Base-by-base conservation (phyloP, 1,140 invertebrate species). In the Saxidomus purpurata region DNA sequence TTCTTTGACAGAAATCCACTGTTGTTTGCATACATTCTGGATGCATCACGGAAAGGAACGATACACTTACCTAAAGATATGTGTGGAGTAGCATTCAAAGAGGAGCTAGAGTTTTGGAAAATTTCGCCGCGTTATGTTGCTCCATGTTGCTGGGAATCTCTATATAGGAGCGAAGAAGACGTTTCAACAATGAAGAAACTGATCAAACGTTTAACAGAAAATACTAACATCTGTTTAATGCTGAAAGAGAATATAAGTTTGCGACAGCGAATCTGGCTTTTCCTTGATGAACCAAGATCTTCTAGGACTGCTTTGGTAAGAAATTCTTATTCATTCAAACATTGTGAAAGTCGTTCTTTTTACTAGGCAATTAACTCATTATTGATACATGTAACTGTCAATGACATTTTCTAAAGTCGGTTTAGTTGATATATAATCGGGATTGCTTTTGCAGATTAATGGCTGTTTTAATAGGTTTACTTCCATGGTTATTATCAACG, bases 1-100 rank as follows among this genome's bases (percentile, higher is more conserved):
- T 99, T 99, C 96, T 99, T 99, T 96, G 98, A 99, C 96, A 97
- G 98, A 81, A 98, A 99, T 96, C 98, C 98, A 83, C 98, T 98
- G 94, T 98, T 98, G 92, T 99, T 99, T 96, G 98, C 97, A 96
- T 98, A 98, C 86, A 98, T 99, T 90, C 96, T 99, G 89, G 99
- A 99, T 96, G 99, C 99, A 96, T 99, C 99, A 96, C 97, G 98
- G 89, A 99, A 98, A 85, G 98, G 98, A 38, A 98, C 99, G 95
- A 96, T 99, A 74, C 98, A 99, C 96, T 97, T 99, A 94, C 98
- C 99, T 91, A 98, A 99, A 95, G 98, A 99, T 96, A 99, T 99
- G 98, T 99, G 98, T 96, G 98, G 89, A 19, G 69, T 82, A 31
- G 87, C 80, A 34, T 90, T 92, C 34, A 79, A 87, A 61, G 69